Evolutionary conservation across 2,797 vertebrate species (phyloP).

Genomic region (Cirrhinus molitorella): DNA sequence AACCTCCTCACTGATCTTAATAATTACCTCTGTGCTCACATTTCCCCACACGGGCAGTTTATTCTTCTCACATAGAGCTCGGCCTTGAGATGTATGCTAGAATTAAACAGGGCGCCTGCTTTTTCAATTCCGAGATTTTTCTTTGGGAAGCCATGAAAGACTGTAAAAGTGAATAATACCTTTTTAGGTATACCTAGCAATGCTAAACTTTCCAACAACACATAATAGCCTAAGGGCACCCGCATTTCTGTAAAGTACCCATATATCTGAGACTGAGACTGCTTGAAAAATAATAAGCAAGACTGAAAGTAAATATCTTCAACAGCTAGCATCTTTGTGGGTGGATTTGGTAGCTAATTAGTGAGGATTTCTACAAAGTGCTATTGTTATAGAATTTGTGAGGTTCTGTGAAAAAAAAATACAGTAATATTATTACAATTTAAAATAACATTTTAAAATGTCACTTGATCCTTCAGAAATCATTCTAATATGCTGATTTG

Average conservation of each 20-base stretch:
- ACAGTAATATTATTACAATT: not conserved
- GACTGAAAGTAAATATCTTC: not conserved
- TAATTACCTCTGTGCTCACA: slow-evolving; percentile 22
- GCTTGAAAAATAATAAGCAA: not conserved
- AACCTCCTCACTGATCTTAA: slow-evolving; percentile 7
- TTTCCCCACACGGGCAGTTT: not conserved
- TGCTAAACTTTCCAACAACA: slow-evolving; percentile 2
- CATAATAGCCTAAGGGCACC: not conserved
- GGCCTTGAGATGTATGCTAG: not conserved
- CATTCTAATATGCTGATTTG: not conserved
- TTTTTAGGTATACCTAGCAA: slow-evolving; percentile 1
- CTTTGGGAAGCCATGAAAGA: not conserved
- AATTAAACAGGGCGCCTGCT: not conserved
- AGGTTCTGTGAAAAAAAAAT: too few relatives aligned
- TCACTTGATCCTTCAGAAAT: not conserved
- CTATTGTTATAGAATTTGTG: not conserved
- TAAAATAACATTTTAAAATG: not conserved
- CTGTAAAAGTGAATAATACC: not conserved
- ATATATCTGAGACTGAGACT: slow-evolving; percentile 13
- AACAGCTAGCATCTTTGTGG: not conserved
- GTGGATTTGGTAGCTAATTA: not conserved
- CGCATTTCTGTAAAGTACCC: not conserved
- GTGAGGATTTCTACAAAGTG: too few relatives aligned
- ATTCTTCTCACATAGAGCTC: slow-evolving; percentile 5
- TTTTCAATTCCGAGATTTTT: not conserved